These are phyloP conservation scores for Scaptomyza hsui DNA, from an alignment of 1,140 invertebrate species.

Conservation along the genomic window DNA sequence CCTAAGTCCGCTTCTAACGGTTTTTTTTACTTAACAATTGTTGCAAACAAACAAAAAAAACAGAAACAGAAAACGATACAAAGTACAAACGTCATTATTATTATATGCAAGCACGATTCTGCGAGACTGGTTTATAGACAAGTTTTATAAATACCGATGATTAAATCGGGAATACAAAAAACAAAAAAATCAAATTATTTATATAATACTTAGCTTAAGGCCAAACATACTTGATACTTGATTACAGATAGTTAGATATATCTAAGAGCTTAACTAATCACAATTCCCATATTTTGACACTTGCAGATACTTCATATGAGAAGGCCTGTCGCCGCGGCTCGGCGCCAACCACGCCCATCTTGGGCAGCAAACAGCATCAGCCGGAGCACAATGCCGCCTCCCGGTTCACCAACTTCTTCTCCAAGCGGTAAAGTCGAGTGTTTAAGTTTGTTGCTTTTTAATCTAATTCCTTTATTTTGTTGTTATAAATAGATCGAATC, in stretches of 20 bases:
- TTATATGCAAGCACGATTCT: slow-evolving; percentile 15
- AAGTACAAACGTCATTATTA: slow-evolving; percentile 19
- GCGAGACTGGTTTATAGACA: slow-evolving; percentile 38
- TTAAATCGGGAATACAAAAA: slow-evolving; percentile 30
- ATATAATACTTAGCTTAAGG: too few relatives aligned
- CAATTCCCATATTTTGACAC: slow-evolving; percentile 57
- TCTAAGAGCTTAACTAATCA: slow-evolving; percentile 33
- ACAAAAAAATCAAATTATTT: too few relatives aligned
- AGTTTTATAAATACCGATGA: slow-evolving; percentile 30
- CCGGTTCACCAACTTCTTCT: slow-evolving; percentile 94
- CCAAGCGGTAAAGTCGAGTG: slow-evolving; percentile 87
- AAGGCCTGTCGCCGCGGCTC: slow-evolving; percentile 94
- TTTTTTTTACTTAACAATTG: background rate
- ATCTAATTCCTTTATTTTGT: too few relatives aligned
- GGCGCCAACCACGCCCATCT: slow-evolving; percentile 91
- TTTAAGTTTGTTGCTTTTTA: too few relatives aligned
- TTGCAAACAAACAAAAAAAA: background rate
- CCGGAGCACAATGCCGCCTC: slow-evolving; percentile 84
- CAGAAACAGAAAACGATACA: background rate
- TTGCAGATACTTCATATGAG: slow-evolving; percentile 95
- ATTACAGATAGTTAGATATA: too few relatives aligned
- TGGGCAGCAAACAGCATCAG: slow-evolving; percentile 86
- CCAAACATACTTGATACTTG: too few relatives aligned
- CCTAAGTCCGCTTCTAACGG: slow-evolving; percentile 5
- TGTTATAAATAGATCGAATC: slow-evolving; percentile 94